These are phyloP conservation scores for Actinostola sp. DNA, from an alignment of 92 coral and sea anemone species.

Conservation along the genomic window DNA sequence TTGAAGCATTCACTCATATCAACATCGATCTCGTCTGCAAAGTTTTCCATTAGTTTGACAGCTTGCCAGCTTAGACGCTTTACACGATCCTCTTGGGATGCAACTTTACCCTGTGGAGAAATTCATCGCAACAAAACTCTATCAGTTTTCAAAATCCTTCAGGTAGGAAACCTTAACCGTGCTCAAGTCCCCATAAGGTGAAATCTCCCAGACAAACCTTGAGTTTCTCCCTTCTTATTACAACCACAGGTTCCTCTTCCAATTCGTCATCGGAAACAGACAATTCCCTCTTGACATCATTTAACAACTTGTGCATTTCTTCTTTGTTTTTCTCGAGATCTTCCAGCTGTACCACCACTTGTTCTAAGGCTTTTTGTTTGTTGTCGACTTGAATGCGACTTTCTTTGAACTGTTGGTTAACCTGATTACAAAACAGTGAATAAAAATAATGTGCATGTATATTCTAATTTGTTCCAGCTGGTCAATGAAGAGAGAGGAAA, in stretches of 20 bases:
- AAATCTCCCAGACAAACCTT: too few species aligned
- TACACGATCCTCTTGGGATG: slow-evolving; percentile 70
- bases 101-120: slow-evolving; percentile 70
- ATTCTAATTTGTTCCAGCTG: too few species aligned
- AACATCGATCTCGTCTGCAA: slow-evolving; percentile 75
- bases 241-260: slow-evolving; percentile 59
- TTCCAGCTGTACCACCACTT: slow-evolving; percentile 84
- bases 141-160: not conserved
- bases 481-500: too few species aligned
- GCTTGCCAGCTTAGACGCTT: slow-evolving; percentile 83
- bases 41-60: slow-evolving; percentile 78
- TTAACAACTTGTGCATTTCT: slow-evolving; percentile 85
- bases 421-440: slow-evolving; percentile 12
- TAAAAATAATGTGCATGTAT: too few species aligned
- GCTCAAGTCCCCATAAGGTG: too few species aligned
- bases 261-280: slow-evolving; percentile 59
- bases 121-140: not conserved
- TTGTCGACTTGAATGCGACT: slow-evolving; percentile 71
- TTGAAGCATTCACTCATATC: slow-evolving; percentile 84
- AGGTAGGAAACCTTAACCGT: not conserved
- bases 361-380: slow-evolving; percentile 75
- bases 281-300: slow-evolving; percentile 79
- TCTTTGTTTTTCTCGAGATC: slow-evolving; percentile 86
- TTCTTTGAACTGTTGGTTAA: slow-evolving; percentile 71
- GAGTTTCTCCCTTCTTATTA: slow-evolving; percentile 64